Conservation (phyloP, 2,888 invertebrate species). For the Platycnemis pennipes region DNA sequence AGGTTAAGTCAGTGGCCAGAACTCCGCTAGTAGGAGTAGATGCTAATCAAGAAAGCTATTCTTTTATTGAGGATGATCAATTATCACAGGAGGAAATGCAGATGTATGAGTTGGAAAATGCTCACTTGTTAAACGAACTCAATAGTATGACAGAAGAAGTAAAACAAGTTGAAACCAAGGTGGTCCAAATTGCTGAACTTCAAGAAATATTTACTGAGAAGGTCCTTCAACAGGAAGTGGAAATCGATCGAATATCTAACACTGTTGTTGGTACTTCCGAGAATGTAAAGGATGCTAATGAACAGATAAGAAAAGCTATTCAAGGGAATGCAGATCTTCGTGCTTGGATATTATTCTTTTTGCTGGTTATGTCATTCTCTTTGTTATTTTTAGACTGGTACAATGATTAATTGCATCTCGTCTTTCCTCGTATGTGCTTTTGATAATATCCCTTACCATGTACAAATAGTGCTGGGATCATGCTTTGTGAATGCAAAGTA, state of each 20-base stretch:
- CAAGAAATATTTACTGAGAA: slow-evolving; percentile 98
- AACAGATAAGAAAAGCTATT: slow-evolving; percentile 97
- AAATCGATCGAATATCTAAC: slow-evolving; percentile 93
- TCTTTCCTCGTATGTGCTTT: neutral
- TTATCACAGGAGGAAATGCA: slow-evolving; percentile 93
- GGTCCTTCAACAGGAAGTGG: slow-evolving; percentile 95
- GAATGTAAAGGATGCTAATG: slow-evolving; percentile 97
- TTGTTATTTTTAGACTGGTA: slow-evolving; percentile 99
- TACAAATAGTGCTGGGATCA: neutral
- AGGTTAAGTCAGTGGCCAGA: neutral
- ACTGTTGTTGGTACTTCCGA: slow-evolving; percentile 96
- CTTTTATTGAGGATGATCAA: slow-evolving; percentile 82
- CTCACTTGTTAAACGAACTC: slow-evolving; percentile 91
- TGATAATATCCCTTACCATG: too few species aligned
- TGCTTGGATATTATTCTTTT: slow-evolving; percentile 96
- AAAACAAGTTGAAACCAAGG: slow-evolving; percentile 93
- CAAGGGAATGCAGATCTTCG: slow-evolving; percentile 97
- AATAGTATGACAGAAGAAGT: slow-evolving; percentile 95
- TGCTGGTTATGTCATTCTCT: slow-evolving; percentile 97
- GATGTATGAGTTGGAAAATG: slow-evolving; percentile 96
- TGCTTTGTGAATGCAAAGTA: neutral
- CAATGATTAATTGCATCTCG: slow-evolving; percentile 84
- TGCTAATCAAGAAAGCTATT: neutral
- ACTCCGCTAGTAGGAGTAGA: slow-evolving; percentile 66
- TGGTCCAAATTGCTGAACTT: slow-evolving; percentile 96